Conservation (phyloP, 2,113 vertebrate species). For the Anser brachyrhynchus region DNA sequence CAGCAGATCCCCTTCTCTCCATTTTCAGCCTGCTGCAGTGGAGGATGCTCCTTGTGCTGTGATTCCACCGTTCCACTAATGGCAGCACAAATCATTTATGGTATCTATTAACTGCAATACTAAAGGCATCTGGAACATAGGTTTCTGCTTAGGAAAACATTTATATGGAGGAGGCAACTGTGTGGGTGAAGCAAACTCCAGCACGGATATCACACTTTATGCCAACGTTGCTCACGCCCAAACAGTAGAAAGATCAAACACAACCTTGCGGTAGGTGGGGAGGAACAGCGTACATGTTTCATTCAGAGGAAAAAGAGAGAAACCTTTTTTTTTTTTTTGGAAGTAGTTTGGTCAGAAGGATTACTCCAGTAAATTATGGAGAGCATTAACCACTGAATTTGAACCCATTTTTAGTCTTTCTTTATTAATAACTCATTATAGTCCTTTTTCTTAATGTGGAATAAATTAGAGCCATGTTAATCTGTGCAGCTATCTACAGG, state of each 20-base stretch:
- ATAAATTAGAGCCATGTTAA: conserved; percentile 56
- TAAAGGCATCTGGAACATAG: conserved; percentile 35
- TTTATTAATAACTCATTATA: conserved; percentile 66
- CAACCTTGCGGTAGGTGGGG: neutral
- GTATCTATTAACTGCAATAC: conserved; percentile 23
- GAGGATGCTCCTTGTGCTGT: neutral
- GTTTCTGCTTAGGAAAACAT: conserved; percentile 32
- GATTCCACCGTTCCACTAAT: conserved; percentile 19
- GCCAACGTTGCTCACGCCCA: neutral
- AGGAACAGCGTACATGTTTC: neutral
- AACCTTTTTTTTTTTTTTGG: neutral
- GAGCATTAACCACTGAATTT: conserved; percentile 45
- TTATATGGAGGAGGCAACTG: neutral
- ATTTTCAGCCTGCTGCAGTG: neutral
- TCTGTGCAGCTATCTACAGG: conserved; percentile 48
- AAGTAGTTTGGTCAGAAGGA: neutral
- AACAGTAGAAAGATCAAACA: neutral
- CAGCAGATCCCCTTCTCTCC: neutral
- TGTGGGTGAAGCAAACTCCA: neutral
- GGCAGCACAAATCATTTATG: conserved; percentile 30
- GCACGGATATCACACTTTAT: neutral
- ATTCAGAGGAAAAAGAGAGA: neutral
- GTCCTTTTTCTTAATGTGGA: conserved; percentile 37
- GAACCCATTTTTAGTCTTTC: conserved; percentile 35
- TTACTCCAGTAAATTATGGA: conserved; percentile 44